phyloP scores from a whole-genome alignment of 2,113 vertebrate genomes.

The Crotalus horridus region DNA sequence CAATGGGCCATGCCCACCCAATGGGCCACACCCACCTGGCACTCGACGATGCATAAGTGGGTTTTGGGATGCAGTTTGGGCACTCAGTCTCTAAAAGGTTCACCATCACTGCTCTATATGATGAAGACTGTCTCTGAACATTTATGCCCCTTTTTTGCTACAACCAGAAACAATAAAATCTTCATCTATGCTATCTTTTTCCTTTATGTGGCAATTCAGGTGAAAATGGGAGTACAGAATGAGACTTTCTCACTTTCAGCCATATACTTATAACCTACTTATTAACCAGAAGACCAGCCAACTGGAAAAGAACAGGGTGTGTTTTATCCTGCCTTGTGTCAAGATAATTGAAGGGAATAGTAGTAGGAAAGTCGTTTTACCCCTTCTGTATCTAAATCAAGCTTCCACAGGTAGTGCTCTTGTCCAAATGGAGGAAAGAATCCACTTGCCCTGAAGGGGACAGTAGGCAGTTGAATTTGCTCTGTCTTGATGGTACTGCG shows the following conservation, averaged over 20 bases:
- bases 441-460: not conserved
- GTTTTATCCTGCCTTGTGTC: not conserved
- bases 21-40: no score
- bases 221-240: not conserved
- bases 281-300: not conserved
- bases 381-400: not conserved
- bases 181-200: not conserved
- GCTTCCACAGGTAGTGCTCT: not conserved
- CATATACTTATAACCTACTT: not conserved
- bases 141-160: not conserved
- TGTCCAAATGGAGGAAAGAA: not conserved
- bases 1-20: no score
- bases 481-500: not conserved
- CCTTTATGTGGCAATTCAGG: not conserved
- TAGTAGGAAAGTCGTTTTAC: not conserved
- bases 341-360: not conserved
- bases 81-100: no score
- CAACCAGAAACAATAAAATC: not conserved
- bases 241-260: not conserved
- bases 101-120: not conserved
- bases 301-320: not conserved
- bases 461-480: not conserved
- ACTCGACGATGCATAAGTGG: no score
- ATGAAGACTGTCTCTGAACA: not conserved
- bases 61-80: no score